A percentile compares a stretch with the other conserved stretches of the same genome.
Evolutionary conservation across 1,140 invertebrate species (phyloP).

Genomic region (Mamestra configurata): DNA sequence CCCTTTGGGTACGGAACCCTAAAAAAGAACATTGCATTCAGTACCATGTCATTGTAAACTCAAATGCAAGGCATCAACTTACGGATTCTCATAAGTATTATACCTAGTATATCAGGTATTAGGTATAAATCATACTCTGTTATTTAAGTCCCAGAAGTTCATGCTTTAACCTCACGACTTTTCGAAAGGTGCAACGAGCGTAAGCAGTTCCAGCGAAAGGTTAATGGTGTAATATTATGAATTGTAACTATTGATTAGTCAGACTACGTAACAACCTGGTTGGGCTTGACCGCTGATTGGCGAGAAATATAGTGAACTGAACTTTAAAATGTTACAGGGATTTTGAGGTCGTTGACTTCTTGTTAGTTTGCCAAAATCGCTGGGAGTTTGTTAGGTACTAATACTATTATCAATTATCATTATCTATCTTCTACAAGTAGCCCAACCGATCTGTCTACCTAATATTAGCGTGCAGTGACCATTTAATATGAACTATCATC

Average conservation of each 20-base stretch:
- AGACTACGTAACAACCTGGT: not conserved
- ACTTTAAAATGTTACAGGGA: not conserved
- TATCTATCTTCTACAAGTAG: not conserved
- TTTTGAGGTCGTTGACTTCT: conserved; percentile 3
- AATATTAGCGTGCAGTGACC: no score
- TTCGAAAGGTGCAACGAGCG: conserved; percentile 26
- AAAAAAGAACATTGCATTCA: no score
- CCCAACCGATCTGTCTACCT: not conserved
- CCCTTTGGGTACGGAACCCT: no score
- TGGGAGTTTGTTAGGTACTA: not conserved
- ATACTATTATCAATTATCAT: no score
- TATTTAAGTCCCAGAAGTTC: conserved; percentile 5
- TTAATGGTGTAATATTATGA: conserved; percentile 23
- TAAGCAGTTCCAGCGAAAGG: conserved; percentile 9
- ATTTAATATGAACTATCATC: no score
- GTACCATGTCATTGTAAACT: not conserved
- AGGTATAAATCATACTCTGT: not conserved
- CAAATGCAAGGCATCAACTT: not conserved
- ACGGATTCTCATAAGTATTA: not conserved
- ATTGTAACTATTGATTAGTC: conserved; percentile 37
- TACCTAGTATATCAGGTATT: no score
- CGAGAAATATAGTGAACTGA: conserved; percentile 3
- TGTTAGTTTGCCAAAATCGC: not conserved
- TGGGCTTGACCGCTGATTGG: not conserved
- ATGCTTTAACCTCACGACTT: conserved; percentile 35